Evolutionary conservation across 2,797 vertebrate genomes (phyloP).

Genomic region (Sebastolobus alascanus): DNA sequence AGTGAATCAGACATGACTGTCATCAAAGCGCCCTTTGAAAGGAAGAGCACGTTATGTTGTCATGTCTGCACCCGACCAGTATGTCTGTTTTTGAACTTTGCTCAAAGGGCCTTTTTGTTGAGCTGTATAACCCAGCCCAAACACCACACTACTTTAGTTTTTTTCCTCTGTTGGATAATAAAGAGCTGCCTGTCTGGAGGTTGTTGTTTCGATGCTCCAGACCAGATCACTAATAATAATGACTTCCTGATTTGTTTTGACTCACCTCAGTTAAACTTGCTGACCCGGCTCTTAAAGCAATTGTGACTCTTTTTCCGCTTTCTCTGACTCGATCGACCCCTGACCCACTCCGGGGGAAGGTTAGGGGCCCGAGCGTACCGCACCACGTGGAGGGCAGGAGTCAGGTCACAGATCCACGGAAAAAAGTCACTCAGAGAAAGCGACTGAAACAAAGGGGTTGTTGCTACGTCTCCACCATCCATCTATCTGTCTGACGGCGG

Average conservation of each 20-base stretch:
- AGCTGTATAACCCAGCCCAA: conserved; percentile 44
- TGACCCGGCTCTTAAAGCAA: conserved; percentile 61
- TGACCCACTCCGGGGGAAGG: conserved; percentile 50
- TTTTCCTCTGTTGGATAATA: conserved; percentile 33
- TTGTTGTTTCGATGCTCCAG: conserved; percentile 33
- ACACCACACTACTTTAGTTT: conserved; percentile 26
- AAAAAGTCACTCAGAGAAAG: conserved; percentile 61
- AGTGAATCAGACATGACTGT: conserved; percentile 51
- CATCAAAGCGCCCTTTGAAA: conserved; percentile 52
- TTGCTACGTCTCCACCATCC: no score
- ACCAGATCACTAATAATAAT: conserved; percentile 48
- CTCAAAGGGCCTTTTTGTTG: conserved; percentile 61
- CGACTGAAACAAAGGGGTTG: conserved; percentile 29
- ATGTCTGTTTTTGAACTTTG: conserved; percentile 62
- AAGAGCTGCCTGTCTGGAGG: conserved; percentile 38
- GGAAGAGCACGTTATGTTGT: conserved; percentile 59
- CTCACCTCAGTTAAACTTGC: conserved; percentile 59
- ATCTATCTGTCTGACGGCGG: conserved; percentile 25
- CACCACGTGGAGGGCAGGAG: conserved; percentile 61
- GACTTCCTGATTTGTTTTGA: conserved; percentile 65
- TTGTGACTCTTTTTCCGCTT: conserved; percentile 62
- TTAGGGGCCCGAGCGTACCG: conserved; percentile 63
- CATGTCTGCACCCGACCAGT: conserved; percentile 53
- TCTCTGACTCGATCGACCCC: conserved; percentile 61
- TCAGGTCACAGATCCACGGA: conserved; percentile 59